Conservation (phyloP, 2,888 invertebrate genomes). For the Trissolcus japonicus region DNA sequence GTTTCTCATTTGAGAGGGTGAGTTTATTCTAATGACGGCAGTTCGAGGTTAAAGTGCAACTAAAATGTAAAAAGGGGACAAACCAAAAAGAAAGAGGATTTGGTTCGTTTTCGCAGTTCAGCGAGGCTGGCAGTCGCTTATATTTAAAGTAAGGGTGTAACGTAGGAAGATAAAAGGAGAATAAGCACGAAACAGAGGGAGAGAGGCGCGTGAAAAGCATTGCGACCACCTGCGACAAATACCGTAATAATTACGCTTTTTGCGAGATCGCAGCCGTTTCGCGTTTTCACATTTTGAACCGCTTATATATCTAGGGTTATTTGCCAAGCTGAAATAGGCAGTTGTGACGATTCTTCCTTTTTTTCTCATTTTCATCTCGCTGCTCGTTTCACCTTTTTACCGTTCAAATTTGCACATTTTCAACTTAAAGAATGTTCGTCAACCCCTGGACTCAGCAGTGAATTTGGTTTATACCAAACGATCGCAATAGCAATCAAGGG, state of each 20-base stretch:
- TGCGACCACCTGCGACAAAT: conserved; percentile 66
- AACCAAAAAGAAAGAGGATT: conserved; percentile 47
- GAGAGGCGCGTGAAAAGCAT: conserved; percentile 64
- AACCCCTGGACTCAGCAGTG: too few relatives aligned
- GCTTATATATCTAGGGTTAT: conserved; percentile 20
- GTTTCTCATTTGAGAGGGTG: conserved; percentile 29
- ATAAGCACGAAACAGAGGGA: conserved; percentile 49
- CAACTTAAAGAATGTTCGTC: too few relatives aligned
- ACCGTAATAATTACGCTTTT: conserved; percentile 67
- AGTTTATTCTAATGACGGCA: conserved; percentile 46
- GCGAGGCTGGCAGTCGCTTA: conserved; percentile 35
- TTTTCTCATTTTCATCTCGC: conserved; percentile 3
- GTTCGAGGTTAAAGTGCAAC: conserved; percentile 46
- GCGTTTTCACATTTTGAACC: conserved; percentile 52
- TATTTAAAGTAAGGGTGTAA: conserved; percentile 54
- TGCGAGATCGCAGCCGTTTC: conserved; percentile 57
- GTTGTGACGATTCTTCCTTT: conserved; percentile 37
- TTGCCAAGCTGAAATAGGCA: conserved; percentile 34
- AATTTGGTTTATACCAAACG: too few relatives aligned
- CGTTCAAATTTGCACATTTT: background rate
- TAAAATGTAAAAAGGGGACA: conserved; percentile 29
- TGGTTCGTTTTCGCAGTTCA: conserved; percentile 45
- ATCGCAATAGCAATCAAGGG: conserved; percentile 9
- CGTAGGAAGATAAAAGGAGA: conserved; percentile 50
- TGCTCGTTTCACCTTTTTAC: conserved; percentile 7